These are phyloP conservation scores for Cecropterus lyciades DNA, from an alignment of 1,140 invertebrate species.

Conservation along the genomic window DNA sequence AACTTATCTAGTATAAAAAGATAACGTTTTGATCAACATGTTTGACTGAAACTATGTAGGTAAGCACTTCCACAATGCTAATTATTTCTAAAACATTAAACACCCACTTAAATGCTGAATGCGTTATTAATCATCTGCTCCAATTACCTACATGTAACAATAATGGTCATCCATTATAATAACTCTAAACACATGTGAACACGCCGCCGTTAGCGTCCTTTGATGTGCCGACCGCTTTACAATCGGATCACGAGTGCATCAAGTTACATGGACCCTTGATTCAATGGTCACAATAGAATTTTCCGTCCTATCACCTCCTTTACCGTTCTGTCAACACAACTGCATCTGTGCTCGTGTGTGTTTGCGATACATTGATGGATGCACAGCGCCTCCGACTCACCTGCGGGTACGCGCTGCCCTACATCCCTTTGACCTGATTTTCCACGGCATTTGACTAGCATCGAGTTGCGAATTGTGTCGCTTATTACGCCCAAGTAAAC, in stretches of 20 bases:
- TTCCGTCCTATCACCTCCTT: slow-evolving; percentile 61
- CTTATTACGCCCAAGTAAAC: slow-evolving; percentile 19
- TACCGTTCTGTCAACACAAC: slow-evolving; percentile 40
- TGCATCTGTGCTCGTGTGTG: slow-evolving; percentile 44
- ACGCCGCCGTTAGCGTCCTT: slow-evolving; percentile 19
- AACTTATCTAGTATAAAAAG: no score
- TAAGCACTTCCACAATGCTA: background rate
- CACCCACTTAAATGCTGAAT: background rate
- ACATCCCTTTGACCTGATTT: slow-evolving; percentile 71
- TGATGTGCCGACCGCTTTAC: slow-evolving; percentile 38
- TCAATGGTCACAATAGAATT: slow-evolving; percentile 61
- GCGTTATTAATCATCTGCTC: slow-evolving; percentile 15
- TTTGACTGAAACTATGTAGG: no score
- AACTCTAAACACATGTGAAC: slow-evolving; percentile 13
- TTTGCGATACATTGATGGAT: slow-evolving; percentile 57
- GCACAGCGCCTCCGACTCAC: slow-evolving; percentile 60
- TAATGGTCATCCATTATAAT: slow-evolving; percentile 14
- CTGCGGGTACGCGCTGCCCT: slow-evolving; percentile 49
- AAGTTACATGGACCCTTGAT: slow-evolving; percentile 43
- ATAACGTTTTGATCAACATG: no score
- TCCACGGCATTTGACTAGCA: slow-evolving; percentile 48
- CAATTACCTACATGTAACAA: slow-evolving; percentile 15
- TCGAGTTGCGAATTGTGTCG: slow-evolving; percentile 41
- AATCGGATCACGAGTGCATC: slow-evolving; percentile 40
- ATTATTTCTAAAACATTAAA: background rate